Evolutionary conservation across 2,113 vertebrate genomes (phyloP), one percentile per base, ranked within the genome.

Genomic region (Neofelis nebulosa): DNA sequence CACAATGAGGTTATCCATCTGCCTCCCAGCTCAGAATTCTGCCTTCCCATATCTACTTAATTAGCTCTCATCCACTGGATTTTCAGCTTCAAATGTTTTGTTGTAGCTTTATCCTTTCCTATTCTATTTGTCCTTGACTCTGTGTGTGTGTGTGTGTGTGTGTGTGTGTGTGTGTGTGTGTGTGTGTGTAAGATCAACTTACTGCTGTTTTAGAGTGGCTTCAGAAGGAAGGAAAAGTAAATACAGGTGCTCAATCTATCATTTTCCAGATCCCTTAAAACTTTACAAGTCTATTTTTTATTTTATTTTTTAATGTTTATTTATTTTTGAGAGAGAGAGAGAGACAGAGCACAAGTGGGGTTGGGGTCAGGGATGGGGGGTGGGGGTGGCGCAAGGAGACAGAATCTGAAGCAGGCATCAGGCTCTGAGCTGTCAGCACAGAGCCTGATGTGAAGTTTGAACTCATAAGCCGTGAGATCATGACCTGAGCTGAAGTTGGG

Each of bases 251-350:
- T 89, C 41, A 89, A 76, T 21, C 38, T 80, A 69, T 63, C 50
- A 66, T 55, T 91, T 90, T 91, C 63, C 65, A 91, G 78, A 66
- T 83, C 36, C 89, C 50, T 89, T 91, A 96, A 93, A 95, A 96
- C 45, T n/a, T 90, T n/a, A 8, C 69, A 27, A 89, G 61, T 65
- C 50, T 90, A 84, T 88, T 85, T 96, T 98, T 96, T 83, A 83
- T 57, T 57, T 57, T 57, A 21, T 21, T 19, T 61, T 61, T 61
- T 61, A 61, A 61, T 23, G 57, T 61, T 16, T 55, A 18, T 52
- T 57, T 57, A 61, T 61, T 61, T 61, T 61, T 19, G 21, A 61
- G 57, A 61, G 57, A 57, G 19, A 57, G 19, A 57, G 19, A 61
- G 55, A 21, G 19, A 61, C 3, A 61, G 21, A 61, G 45, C 45